Base-by-base conservation (phyloP, 2,888 invertebrate species). In the Automeris io region DNA sequence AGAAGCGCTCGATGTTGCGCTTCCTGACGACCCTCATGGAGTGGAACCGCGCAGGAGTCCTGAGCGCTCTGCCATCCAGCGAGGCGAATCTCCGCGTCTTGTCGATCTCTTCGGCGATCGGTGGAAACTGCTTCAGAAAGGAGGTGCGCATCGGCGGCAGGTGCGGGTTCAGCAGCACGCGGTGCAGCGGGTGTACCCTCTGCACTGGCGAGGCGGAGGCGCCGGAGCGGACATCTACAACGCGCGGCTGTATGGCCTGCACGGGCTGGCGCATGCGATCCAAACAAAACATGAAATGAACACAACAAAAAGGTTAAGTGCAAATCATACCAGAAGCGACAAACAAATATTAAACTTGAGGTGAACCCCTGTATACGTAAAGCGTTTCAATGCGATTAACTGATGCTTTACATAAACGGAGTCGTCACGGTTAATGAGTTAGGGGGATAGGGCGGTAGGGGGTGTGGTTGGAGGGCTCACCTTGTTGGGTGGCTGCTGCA, bases 401-500 rank as follows among this genome's bases (percentile, higher is more conserved):
- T n/a, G n/a, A n/a, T n/a, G n/a, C n/a, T n/a, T n/a, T n/a, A n/a
- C n/a, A 12, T 11, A 3, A 2, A 6, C 12, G 13, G 13, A 6
- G 12, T 12, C 26, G 13, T 6, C 8, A n/a, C 9, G n/a, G 26
- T 6, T n/a, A 24, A n/a, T 11, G 13, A 11, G 26, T 9, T 11
- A 7, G 26, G 7, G 6, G 26, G 13, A 2, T 2, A 26, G 9
- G 26, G 26, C 13, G 2, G 4, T 24, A 1, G 8, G 33, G 35
- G 25, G 35, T 1, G 8, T 16, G 11, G 1, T 11, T 5, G 19
- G 1, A 3, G 5, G 0, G 8, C 29, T 82, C 91, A 96, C 96
- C 94, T 96, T 96, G 85, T 95, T 94, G 64, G 95, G 96, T 70
- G 96, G 95, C 82, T 95, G 94, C 88, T 96, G 96, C 70, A 96